Evolutionary conservation across 2,113 vertebrate species (phyloP), one percentile per base, ranked within the genome.

Genomic region (Sardina pilchardus): DNA sequence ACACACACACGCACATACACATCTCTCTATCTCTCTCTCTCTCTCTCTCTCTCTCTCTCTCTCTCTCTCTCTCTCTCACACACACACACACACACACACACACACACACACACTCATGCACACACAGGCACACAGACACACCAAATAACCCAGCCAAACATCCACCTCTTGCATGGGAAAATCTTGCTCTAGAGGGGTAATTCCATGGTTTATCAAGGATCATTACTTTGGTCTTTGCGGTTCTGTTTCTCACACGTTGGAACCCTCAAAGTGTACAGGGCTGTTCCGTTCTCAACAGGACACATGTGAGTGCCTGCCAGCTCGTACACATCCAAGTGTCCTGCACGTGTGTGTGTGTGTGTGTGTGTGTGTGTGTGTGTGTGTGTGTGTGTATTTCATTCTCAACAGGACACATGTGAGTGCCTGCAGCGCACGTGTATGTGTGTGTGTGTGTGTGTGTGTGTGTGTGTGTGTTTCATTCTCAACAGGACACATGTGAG

Each of bases 161-260:
- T 34, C 26, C 36, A 34, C 14, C 16, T 78, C 71, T 36, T 36
- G 26, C 71, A 78, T 78, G 71, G 34, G 71, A 78, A 78, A 78
- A 34, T 78, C 71, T 78, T 78, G 36, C 39, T 36, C 16, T 36
- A 16, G 71, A 78, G 30, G 17, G 71, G 71, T 78, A 78, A 78
- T 34, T 78, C 71, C 34, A 16, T 36, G 71, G 71, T 78, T 78
- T 78, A 78, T 78, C 71, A 78, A 36, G 71, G 36, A 78, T 78
- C 71, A 78, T 78, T 78, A 78, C 34, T 78, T 78, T 78, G 71
- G 71, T 36, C 71, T 78, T 12, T 0, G 30, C 16, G 71, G 71
- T 36, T 78, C 8, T 34, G 30, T 34, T 75, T 78, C 71, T 78
- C 71, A 78, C 71, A 78, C 71, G 10, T 71, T 34, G 63, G 7